These are phyloP conservation scores for Chionoecetes opilio DNA, from an alignment of 1,140 invertebrate species.

Conservation along the genomic window DNA sequence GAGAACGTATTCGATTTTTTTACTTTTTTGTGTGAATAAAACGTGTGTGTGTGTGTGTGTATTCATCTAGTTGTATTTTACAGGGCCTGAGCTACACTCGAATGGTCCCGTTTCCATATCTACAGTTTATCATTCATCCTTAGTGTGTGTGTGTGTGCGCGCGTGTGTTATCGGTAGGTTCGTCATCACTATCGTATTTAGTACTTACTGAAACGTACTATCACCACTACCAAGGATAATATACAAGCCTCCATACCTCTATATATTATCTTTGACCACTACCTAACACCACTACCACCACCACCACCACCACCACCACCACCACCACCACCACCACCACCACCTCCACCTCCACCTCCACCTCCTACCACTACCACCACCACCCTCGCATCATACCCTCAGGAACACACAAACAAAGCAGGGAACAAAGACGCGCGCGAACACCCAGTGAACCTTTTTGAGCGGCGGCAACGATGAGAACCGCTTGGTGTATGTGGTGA, in stretches of 20 bases:
- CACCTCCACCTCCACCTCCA: neutral
- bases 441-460: no score
- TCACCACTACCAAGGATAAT: no score
- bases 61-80: no score
- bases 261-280: no score
- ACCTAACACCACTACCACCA: neutral
- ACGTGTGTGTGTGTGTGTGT: neutral
- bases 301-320: neutral
- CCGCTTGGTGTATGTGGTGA: neutral
- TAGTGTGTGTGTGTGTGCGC: slow-evolving; percentile 25
- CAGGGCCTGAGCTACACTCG: no score
- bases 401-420: neutral
- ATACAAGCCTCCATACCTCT: no score
- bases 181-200: neutral
- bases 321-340: neutral
- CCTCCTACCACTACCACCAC: neutral
- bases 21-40: neutral
- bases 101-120: no score
- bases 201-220: neutral
- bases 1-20: neutral
- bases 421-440: neutral
- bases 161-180: neutral
- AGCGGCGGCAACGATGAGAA: neutral
- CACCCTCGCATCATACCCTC: neutral
- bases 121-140: no score